Percentiles rank a stretch among this genome's conserved stretches.
phyloP scores from a whole-genome alignment of 1,140 invertebrate genomes.

The Monochamus saltuarius region DNA sequence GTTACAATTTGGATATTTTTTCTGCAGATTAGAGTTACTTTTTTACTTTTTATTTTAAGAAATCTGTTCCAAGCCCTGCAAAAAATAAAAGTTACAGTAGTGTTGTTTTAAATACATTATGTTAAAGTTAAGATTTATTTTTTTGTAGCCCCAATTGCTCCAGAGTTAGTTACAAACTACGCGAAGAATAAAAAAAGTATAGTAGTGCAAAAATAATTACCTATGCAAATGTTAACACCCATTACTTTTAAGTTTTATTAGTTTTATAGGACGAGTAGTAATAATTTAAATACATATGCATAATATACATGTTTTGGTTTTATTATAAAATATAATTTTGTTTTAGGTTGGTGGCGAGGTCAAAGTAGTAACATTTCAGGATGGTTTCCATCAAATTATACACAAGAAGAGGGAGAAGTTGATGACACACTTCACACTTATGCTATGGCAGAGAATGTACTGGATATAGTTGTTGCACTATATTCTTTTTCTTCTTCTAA shows the following conservation, averaged over 20 bases:
- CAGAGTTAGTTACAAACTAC: too few relatives aligned
- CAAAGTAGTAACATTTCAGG: conserved; percentile 81
- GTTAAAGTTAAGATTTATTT: conserved; percentile 1
- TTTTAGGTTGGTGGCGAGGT: conserved; percentile 91
- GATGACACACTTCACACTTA: conserved; percentile 87
- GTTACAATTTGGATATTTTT: neutral
- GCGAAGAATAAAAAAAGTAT: too few relatives aligned
- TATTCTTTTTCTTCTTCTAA: conserved; percentile 95
- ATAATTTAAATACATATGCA: too few relatives aligned
- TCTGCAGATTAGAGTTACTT: neutral
- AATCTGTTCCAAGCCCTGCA: neutral
- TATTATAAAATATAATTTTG: too few relatives aligned
- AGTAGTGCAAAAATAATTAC: too few relatives aligned
- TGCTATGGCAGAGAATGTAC: conserved; percentile 87
- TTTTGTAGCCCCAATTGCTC: too few relatives aligned
- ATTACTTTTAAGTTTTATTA: too few relatives aligned
- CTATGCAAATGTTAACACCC: too few relatives aligned
- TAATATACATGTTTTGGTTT: too few relatives aligned
- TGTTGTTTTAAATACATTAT: neutral
- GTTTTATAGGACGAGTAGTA: too few relatives aligned
- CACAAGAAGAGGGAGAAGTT: conserved; percentile 79
- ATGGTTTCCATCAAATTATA: conserved; percentile 98
- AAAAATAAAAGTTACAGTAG: too few relatives aligned
- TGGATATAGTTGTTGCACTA: conserved; percentile 92
- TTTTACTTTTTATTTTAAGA: neutral